Percentiles rank a stretch among this genome's conserved stretches.
These are phyloP conservation scores for Peromyscus melanophrys DNA, from an alignment of 2,797 vertebrate genomes.

Conservation along the genomic window DNA sequence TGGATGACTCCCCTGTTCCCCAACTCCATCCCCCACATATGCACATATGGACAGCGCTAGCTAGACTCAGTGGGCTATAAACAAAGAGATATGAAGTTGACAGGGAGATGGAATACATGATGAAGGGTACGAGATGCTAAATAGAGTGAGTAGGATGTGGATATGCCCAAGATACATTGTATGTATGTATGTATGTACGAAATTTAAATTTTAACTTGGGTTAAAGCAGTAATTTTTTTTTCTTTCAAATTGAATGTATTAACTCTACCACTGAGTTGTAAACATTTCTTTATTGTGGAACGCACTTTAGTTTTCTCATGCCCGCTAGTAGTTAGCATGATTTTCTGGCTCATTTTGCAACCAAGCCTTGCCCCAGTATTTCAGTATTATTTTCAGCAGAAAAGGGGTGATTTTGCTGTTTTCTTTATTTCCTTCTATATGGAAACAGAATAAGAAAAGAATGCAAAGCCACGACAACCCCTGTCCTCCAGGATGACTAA, in stretches of 20 bases:
- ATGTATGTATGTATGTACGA: background rate
- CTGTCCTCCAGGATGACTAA: background rate
- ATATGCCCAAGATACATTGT: background rate
- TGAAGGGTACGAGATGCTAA: background rate
- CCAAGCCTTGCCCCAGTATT: background rate
- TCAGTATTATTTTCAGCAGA: background rate
- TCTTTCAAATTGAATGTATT: background rate
- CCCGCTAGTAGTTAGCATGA: background rate
- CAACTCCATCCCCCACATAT: background rate
- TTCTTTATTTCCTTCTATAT: background rate
- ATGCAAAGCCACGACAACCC: background rate
- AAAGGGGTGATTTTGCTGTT: background rate
- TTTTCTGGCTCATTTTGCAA: background rate
- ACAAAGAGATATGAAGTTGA: background rate
- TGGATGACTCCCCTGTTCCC: background rate
- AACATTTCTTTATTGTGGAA: background rate
- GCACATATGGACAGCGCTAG: background rate
- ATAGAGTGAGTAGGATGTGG: background rate
- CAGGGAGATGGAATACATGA: background rate
- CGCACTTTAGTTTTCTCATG: background rate
- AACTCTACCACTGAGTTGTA: background rate
- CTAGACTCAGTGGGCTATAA: background rate
- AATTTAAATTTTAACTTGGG: background rate
- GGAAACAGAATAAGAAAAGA: constrained; percentile 1
- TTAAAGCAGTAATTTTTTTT: background rate